Evolutionary conservation across 23 tunicate genomes (phyloP), one percentile per base, ranked within the genome.

Genomic region (Aplidium turbinatum): DNA sequence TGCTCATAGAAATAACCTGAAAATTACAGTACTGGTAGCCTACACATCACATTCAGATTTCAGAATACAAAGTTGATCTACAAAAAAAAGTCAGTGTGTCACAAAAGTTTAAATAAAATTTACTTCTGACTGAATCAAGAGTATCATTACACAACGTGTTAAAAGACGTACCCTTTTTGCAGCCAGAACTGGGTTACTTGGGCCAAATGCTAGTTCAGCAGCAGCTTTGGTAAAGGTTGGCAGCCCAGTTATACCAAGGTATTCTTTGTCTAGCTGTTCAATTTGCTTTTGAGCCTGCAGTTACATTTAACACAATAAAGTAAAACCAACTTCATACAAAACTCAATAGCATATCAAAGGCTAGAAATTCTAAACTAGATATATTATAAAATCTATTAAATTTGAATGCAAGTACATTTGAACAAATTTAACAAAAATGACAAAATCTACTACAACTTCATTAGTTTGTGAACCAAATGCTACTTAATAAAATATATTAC

Each of bases 211-310:
- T 31, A 93, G 80, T 22, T 93, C 87, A 61, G 98, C 98, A 13
- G 98, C 98, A 33, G 88, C 93, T 62, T 87, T 69, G 31, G 76
- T 80, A 62, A 93, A 93, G 1, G 98, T 78, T 29, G 98, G 98
- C 58, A 93, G 63, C 1, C 98, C 98, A 56, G 88, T 81, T 31
- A 93, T 93, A 31, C 94, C 94, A 40, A 93, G 79, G 45, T 93
- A 93, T 66, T 93, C 98, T 47, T 93, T 85, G 58, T 93, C 98
- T 77, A 93, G 0, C 0, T 71, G 67, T 35, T 63, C 39, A 1
- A 75, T 57, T 9, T 18, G 33, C 27, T 47, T 27, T 51, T 93
- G 89, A 24, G 98, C 98, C 92, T 83, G 73, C 27, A 78, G 31
- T 16, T 11, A 16, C n/a, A 20, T 19, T 38, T 38, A 33, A 6